These are phyloP conservation scores for Engystomops pustulosus DNA, from an alignment of 2,113 vertebrate genomes.

Conservation along the genomic window DNA sequence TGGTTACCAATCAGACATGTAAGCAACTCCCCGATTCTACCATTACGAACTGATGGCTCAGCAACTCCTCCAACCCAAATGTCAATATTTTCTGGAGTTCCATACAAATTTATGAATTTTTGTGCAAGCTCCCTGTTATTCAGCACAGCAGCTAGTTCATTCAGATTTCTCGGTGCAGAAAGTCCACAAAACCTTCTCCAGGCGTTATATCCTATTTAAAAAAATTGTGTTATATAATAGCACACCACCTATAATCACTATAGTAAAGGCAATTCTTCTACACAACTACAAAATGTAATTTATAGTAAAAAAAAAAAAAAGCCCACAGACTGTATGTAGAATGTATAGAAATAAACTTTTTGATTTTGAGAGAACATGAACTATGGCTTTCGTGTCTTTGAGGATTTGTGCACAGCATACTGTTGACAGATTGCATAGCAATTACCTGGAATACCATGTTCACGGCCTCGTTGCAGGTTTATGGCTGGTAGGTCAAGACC, in stretches of 20 bases:
- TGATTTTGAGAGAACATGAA: too few relatives aligned
- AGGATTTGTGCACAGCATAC: not conserved
- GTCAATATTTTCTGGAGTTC: constrained; percentile 83
- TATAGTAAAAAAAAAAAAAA: too few relatives aligned
- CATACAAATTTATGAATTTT: constrained; percentile 82
- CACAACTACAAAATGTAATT: too few relatives aligned
- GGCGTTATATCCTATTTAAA: constrained; percentile 78
- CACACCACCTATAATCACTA: too few relatives aligned
- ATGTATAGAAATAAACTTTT: too few relatives aligned
- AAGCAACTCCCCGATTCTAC: constrained; percentile 83
- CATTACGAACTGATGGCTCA: constrained; percentile 79
- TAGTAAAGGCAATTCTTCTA: too few relatives aligned
- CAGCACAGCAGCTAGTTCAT: constrained; percentile 75
- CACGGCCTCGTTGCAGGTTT: constrained; percentile 81
- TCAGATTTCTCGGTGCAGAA: constrained; percentile 73
- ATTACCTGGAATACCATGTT: constrained; percentile 81
- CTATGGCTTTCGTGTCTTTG: too few relatives aligned
- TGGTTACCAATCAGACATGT: constrained; percentile 85
- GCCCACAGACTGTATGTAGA: too few relatives aligned
- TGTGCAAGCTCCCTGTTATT: constrained; percentile 73
- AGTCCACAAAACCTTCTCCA: constrained; percentile 89
- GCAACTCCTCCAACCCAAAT: constrained; percentile 88
- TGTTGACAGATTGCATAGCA: too few relatives aligned
- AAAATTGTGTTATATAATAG: not conserved
- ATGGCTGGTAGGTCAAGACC: constrained; percentile 78